Evolutionary conservation across 2,113 vertebrate species (phyloP), one percentile per base, ranked within the genome.

Genomic region (Hippocampus barbouri): DNA sequence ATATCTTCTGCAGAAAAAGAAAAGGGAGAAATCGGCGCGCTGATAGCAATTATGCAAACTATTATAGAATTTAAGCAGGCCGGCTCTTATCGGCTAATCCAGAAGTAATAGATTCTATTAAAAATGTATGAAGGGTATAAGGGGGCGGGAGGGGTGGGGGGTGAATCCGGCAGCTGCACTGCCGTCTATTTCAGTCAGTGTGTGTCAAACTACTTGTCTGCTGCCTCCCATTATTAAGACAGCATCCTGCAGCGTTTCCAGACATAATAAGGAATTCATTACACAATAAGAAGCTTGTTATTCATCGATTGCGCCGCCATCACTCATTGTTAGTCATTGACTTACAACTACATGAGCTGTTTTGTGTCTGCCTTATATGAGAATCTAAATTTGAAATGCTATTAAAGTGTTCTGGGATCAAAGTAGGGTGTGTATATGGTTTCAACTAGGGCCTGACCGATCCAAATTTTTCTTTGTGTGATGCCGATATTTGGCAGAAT

Each of bases 41-140:
- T 91, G 88, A 91, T 91, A 86, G 86, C 88, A 92, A 91, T 92
- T 92, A 91, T 93, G 90, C 89, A 89, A 91, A 91, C 89, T 89
- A 87, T 92, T 92, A 90, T 86, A 91, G 84, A 91, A 90, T 91
- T 90, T 90, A 91, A 92, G 87, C 89, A 91, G 88, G 86, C 82
- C 83, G 82, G 85, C 87, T 91, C 88, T 91, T 91, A 92, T 91
- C 87, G 75, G 85, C 89, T 92, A 91, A 93, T 93, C 91, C 91
- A 90, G 85, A 89, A 93, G 91, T 93, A 92, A 92, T 93, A 92
- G 90, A 93, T 92, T 92, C 90, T 88, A 92, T 92, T 90, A 91
- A 92, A 92, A 90, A 92, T 93, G 92, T 86, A 92, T 92, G 88
- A 89, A 85, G 78, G 86, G 77, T 23, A 20, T n/a, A n/a, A 9